phyloP scores from a whole-genome alignment of 2,888 invertebrate species.

The Anagyrus pseudococci region DNA sequence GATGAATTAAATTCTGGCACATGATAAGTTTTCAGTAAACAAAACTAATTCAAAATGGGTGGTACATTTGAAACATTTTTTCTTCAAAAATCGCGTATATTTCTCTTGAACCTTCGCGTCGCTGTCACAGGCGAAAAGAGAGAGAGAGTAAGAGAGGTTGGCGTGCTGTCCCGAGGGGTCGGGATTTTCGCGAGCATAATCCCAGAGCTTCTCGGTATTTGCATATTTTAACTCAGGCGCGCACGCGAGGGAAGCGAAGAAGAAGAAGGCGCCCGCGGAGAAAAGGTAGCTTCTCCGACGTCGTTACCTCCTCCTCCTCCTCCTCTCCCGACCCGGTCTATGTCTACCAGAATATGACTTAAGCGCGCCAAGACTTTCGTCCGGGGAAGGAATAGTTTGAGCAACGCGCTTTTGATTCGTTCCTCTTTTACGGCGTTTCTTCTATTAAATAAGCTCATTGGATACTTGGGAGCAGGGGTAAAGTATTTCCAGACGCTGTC shows the following conservation, averaged over 20 bases:
- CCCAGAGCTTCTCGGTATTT: slow-evolving; percentile 17
- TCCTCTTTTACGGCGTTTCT: no score
- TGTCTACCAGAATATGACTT: slow-evolving; percentile 30
- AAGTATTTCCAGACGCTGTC: no score
- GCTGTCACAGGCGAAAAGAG: not conserved
- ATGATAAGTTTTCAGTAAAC: no score
- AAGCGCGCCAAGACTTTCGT: not conserved
- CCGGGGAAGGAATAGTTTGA: no score
- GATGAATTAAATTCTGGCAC: no score
- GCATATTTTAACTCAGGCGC: slow-evolving; percentile 23
- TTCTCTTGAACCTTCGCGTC: no score
- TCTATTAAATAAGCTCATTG: no score
- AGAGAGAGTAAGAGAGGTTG: not conserved
- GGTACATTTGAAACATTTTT: no score
- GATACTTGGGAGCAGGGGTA: no score
- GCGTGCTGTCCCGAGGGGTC: not conserved
- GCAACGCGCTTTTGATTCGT: no score
- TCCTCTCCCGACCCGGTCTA: slow-evolving; percentile 4
- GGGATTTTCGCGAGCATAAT: slow-evolving; percentile 16
- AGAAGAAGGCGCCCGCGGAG: slow-evolving; percentile 2
- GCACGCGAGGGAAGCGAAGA: not conserved
- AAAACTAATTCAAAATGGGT: no score
- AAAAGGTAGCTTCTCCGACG: slow-evolving; percentile 7
- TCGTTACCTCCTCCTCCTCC: slow-evolving; percentile 2
- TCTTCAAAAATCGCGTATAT: no score